Evolutionary conservation across 2,888 invertebrate genomes (phyloP).

Genomic region (Apotomis betuletana): DNA sequence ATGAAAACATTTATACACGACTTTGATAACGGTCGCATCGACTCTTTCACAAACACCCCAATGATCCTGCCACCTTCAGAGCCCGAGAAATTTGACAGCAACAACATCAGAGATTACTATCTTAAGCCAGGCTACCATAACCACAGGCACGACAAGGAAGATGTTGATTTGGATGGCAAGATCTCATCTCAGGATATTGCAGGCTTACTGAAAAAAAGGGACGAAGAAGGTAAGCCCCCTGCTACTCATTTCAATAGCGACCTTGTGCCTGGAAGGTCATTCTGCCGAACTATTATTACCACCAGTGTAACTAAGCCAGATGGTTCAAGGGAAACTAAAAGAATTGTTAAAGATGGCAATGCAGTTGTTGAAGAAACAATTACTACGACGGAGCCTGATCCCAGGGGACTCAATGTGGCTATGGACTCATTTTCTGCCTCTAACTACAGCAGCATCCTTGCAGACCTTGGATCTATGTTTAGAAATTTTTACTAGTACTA

Average conservation of each 20-base stretch:
- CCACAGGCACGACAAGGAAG: slow-evolving; percentile 57
- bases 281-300: slow-evolving; percentile 75
- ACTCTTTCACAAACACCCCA: slow-evolving; percentile 49
- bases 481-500: slow-evolving; percentile 64
- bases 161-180: slow-evolving; percentile 74
- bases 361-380: slow-evolving; percentile 72
- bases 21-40: slow-evolving; percentile 47
- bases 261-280: slow-evolving; percentile 67
- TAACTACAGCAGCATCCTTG: slow-evolving; percentile 52
- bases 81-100: slow-evolving; percentile 57
- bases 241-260: slow-evolving; percentile 60
- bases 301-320: slow-evolving; percentile 75
- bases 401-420: slow-evolving; percentile 53
- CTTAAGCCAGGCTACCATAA: slow-evolving; percentile 74
- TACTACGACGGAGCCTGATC: slow-evolving; percentile 55
- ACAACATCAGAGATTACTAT: slow-evolving; percentile 71
- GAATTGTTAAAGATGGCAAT: slow-evolving; percentile 73
- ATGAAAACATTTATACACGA: slow-evolving; percentile 65
- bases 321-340: slow-evolving; percentile 71
- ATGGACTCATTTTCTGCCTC: slow-evolving; percentile 58
- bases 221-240: slow-evolving; percentile 50
- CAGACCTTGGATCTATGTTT: slow-evolving; percentile 68
- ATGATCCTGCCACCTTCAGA: slow-evolving; percentile 44
- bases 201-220: slow-evolving; percentile 67
- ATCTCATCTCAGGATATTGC: slow-evolving; percentile 75